Base-by-base conservation (phyloP, 2,113 vertebrate species). In the Eublepharis macularius region DNA sequence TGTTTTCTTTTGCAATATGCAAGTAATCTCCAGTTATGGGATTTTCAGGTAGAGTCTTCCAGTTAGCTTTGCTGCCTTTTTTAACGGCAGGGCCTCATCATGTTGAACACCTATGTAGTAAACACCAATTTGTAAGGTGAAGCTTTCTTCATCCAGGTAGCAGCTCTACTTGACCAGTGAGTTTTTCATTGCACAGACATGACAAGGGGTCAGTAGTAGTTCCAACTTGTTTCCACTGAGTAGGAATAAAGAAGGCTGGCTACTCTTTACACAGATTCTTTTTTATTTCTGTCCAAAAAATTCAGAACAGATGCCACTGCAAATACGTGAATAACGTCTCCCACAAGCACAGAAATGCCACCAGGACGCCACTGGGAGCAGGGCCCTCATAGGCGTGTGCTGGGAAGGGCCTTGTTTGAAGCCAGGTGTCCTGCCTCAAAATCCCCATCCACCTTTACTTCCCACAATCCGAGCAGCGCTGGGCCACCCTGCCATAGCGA, bases 321-420 rank as follows among this genome's bases (percentile, higher is more conserved):
- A 83, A 87, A 83, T 81, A 74, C 81, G 32, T 79, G 86, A 79
- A 79, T 79, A 80, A 87, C 36, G 66, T 79, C 76, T 78, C 80
- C 86, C 75, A 83, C 41, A 65, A 80, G 60, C 86, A 84, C 60
- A 45, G 76, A 80, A 45, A 84, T 34, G 75, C 77, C 70, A 80
- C 69, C 70, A 36, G 60, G 72, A 47, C 24, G 3, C 73, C 13
- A 57, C 82, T 34, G 26, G 54, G 41, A 60, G 70, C 41, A 75
- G 51, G 34, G 47, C 29, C 47, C 41, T 14, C 4, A 9, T 43
- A 14, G n/a, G 10, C 49, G 54, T 26, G 41, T 74, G 84, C 70
- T 32, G 43, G 34, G 70, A 65, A 76, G 79, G 78, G 17, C 36
- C 69, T 12, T 12, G 13, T 4, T 36, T 68, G 1, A 21, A 66